Evolutionary conservation across 2,797 vertebrate species (phyloP).

Genomic region (Parambassis ranga): DNA sequence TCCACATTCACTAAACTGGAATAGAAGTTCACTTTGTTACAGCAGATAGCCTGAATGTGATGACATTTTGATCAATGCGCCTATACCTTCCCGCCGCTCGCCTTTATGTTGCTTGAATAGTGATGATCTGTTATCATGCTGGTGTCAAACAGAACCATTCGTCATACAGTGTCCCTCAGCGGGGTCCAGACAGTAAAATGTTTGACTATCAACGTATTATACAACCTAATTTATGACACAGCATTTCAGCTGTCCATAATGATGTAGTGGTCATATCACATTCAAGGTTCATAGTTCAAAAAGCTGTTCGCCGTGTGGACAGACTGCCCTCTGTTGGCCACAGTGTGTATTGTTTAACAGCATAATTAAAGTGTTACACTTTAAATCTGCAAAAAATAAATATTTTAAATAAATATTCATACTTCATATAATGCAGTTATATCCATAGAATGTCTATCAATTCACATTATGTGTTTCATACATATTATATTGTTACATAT

Average conservation of each 20-base stretch:
- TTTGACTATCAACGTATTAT: constrained; percentile 58
- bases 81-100: constrained; percentile 43
- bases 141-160: constrained; percentile 60
- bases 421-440: too few species aligned
- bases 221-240: constrained; percentile 56
- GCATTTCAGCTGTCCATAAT: constrained; percentile 50
- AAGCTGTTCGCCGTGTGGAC: constrained; percentile 35
- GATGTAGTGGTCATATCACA: constrained; percentile 46
- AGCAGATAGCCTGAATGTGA: constrained; percentile 39
- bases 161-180: constrained; percentile 56
- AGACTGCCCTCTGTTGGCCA: constrained; percentile 71
- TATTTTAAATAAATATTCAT: too few species aligned
- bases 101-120: constrained; percentile 66
- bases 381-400: neutral
- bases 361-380: neutral
- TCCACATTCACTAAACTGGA: constrained; percentile 55
- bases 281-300: constrained; percentile 52
- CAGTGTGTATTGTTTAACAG: neutral
- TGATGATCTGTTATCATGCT: constrained; percentile 67
- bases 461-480: too few species aligned
- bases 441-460: too few species aligned
- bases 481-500: too few species aligned
- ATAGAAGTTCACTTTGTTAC: constrained; percentile 61
- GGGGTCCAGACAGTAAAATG: constrained; percentile 37
- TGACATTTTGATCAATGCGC: constrained; percentile 75